phyloP scores from a whole-genome alignment of 2,888 invertebrate genomes.

The Portevinia maculata region DNA sequence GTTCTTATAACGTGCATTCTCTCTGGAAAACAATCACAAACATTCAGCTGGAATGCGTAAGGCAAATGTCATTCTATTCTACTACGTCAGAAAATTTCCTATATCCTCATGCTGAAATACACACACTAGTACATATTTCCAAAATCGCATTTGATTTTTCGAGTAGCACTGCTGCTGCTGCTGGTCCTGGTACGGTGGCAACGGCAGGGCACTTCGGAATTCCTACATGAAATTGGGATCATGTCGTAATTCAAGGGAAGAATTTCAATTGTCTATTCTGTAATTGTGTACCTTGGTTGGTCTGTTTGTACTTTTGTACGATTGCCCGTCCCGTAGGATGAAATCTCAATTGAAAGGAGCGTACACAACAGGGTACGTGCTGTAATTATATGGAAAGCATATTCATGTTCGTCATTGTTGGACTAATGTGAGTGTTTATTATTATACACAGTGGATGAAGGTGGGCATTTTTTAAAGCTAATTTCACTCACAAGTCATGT shows the following conservation, averaged over 20 bases:
- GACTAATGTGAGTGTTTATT: background rate
- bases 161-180: slow-evolving; percentile 26
- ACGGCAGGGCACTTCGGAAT: slow-evolving; percentile 11
- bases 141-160: slow-evolving; percentile 61
- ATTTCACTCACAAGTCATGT: too few species aligned
- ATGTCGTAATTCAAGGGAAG: slow-evolving; percentile 64
- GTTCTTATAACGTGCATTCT: slow-evolving; percentile 48
- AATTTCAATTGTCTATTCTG: slow-evolving; percentile 62
- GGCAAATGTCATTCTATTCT: slow-evolving; percentile 60
- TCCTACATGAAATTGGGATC: slow-evolving; percentile 60
- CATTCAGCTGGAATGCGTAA: slow-evolving; percentile 71
- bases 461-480: background rate
- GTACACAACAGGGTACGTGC: background rate
- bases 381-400: slow-evolving; percentile 21
- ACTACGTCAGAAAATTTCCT: slow-evolving; percentile 15
- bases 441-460: slow-evolving; percentile 2
- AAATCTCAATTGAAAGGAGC: slow-evolving; percentile 33
- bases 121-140: slow-evolving; percentile 31
- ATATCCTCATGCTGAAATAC: slow-evolving; percentile 4
- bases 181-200: slow-evolving; percentile 7
- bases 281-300: slow-evolving; percentile 44
- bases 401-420: slow-evolving; percentile 27
- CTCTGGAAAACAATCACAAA: slow-evolving; percentile 65
- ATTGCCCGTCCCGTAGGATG: slow-evolving; percentile 27
- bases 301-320: background rate